These are phyloP conservation scores for Phyllostomus discolor DNA, from an alignment of 2,113 vertebrate species.

Conservation along the genomic window DNA sequence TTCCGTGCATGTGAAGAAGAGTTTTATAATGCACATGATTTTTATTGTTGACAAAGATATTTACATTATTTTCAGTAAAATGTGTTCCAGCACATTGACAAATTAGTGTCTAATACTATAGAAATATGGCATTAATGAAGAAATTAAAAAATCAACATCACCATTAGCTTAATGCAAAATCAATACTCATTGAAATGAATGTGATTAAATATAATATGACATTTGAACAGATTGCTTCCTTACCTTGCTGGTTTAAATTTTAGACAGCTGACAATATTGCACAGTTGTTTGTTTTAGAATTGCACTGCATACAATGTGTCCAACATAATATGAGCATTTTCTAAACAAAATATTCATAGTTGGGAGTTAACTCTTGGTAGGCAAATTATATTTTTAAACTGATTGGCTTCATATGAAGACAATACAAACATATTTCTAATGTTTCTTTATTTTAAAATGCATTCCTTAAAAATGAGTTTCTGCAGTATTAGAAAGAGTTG, in stretches of 20 bases:
- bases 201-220: constrained; percentile 26
- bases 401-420: constrained; percentile 13
- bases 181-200: constrained; percentile 33
- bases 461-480: constrained; percentile 1
- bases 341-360: constrained; percentile 6
- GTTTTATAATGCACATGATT: constrained; percentile 30
- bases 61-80: constrained; percentile 54
- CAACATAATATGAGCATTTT: constrained; percentile 20
- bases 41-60: constrained; percentile 35
- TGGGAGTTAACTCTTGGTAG: constrained; percentile 14
- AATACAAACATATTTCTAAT: constrained; percentile 12
- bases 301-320: background rate
- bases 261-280: background rate
- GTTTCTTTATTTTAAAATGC: constrained; percentile 9
- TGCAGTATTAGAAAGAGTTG: constrained; percentile 9
- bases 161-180: constrained; percentile 28
- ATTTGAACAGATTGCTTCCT: background rate
- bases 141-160: constrained; percentile 36
- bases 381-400: constrained; percentile 37
- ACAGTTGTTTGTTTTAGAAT: constrained; percentile 35
- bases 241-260: background rate
- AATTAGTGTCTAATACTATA: constrained; percentile 15
- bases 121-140: constrained; percentile 37
- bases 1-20: background rate
- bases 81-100: background rate